Evolutionary conservation across 2,113 vertebrate genomes (phyloP).

Genomic region (Poeciliopsis turrubarensis): DNA sequence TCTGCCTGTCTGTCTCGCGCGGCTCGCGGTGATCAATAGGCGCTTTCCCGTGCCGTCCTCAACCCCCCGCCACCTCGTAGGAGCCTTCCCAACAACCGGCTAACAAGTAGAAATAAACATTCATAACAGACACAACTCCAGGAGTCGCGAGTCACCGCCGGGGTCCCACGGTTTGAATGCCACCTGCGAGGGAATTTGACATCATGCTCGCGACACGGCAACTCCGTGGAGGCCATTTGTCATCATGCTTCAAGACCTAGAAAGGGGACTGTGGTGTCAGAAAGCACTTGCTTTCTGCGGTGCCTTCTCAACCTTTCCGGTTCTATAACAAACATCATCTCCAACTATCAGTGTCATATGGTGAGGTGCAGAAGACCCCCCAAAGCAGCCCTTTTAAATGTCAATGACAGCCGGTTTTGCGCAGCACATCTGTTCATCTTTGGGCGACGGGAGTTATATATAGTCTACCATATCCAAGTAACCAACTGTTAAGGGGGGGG

Average conservation of each 20-base stretch:
- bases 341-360: conserved; percentile 68
- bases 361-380: conserved; percentile 59
- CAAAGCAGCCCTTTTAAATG: conserved; percentile 74
- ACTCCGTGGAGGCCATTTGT: conserved; percentile 32
- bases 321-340: conserved; percentile 58
- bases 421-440: conserved; percentile 78
- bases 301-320: conserved; percentile 44
- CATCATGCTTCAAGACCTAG: conserved; percentile 32
- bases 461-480: conserved; percentile 75
- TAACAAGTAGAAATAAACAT: conserved; percentile 70
- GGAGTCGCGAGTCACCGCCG: conserved; percentile 38
- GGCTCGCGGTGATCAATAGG: conserved; percentile 74
- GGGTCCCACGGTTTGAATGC: conserved; percentile 59
- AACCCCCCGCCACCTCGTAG: conserved; percentile 39
- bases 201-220: conserved; percentile 1
- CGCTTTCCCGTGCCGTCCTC: conserved; percentile 20
- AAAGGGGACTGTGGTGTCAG: conserved; percentile 26
- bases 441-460: conserved; percentile 72
- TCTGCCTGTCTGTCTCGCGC: conserved; percentile 37
- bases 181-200: conserved; percentile 56
- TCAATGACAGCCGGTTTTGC: conserved; percentile 70
- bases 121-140: conserved; percentile 55
- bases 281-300: conserved; percentile 34
- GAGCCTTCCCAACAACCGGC: conserved; percentile 43
- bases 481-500: conserved; percentile 77